Evolutionary conservation across 2,888 invertebrate genomes (phyloP), one percentile per base, ranked within the genome.

Genomic region (Myopa testacea): DNA sequence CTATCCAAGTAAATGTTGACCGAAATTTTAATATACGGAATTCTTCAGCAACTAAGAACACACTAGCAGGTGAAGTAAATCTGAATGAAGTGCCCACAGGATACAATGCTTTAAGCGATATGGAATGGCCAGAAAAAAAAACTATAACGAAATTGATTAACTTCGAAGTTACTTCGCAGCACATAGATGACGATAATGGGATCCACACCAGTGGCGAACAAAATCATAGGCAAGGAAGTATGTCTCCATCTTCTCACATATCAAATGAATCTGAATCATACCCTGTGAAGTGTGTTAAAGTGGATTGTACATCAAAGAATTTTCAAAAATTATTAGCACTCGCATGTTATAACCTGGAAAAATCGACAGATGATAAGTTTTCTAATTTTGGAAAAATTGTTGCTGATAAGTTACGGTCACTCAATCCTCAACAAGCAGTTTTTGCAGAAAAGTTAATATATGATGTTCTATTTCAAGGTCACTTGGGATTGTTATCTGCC

Each of bases 391-490:
- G 89, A 0, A 89, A 88, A 79, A 85, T 89, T 37, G 88, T 89
- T 75, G 87, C 88, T 19, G 87, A 88, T 77, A 89, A 89, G 79
- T 81, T 89, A 74, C 85, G 89, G 4, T 84, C 86, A 8, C 88
- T 89, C 88, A 88, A 88, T 0, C 75, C 85, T 12, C 84, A 85
- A 37, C 89, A 89, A 78, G 87, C 88, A 4, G 83, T 89, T 50
- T 88, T 86, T 73, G 88, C 89, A 1, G 89, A 89, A 77, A 89
- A 89, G 78, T 84, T 89, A 16, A 89, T 89, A 68, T 86, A 86
- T 10, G 89, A 89, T 81, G 86, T 89, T 67, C 85, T 89, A 38
- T 87, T 88, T 81, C 89, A 89, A 80, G 89, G 89, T 4, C 89
- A 89, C 83, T 87, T 89, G 87, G 89, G 89, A 82, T 83, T 87